Base-by-base conservation (phyloP, 64 coral and sea anemone species). In the Orbicella faveolata region DNA sequence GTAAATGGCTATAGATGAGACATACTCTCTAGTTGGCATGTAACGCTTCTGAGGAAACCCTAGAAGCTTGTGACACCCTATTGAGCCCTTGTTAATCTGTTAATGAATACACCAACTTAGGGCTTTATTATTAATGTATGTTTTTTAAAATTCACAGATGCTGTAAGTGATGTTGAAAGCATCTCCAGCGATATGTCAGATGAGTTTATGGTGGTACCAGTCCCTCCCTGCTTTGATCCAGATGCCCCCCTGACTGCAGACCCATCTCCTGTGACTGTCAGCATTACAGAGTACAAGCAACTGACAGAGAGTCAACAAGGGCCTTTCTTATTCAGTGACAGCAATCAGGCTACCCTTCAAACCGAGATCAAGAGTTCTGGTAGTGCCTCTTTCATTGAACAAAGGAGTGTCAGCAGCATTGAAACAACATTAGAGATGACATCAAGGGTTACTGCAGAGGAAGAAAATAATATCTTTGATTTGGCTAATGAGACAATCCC, bases 181-280 rank as follows among this genome's bases (percentile, higher is more conserved):
- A 34, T 85, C 36, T 9, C 37, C 30, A 87, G 83, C 53, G 92
- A 94, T 88, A 74, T 52, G 23, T 97, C 95, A 35, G 79, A 81
- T 6, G 92, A 97, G 11, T 93, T 76, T 41, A 75, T 94, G 36
- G 90, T 92, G 35, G 95, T 97, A 61, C 92, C 90, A 36, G 77
- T 97, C 79, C 95, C 95, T 55, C 83, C 95, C 52, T 97, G 95
- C 52, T 97, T 97, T 74, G 72, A 90, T 57, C 91, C 95, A 77
- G 89, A 96, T 69, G 73, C 80, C 12, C 88, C 95, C 36, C 89
- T 96, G n/a, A 76, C 78, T 72, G 55, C 92, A 83, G 78, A 88
- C 2, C 95, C 95, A 16, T 55, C 75, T 39, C 83, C 84, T 25
- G 84, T 87, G 34, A 89, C 61, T 34, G 53, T 91, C 17, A 82